Base-by-base conservation (phyloP, 1,140 invertebrate genomes). In the Scylla paramamosain region DNA sequence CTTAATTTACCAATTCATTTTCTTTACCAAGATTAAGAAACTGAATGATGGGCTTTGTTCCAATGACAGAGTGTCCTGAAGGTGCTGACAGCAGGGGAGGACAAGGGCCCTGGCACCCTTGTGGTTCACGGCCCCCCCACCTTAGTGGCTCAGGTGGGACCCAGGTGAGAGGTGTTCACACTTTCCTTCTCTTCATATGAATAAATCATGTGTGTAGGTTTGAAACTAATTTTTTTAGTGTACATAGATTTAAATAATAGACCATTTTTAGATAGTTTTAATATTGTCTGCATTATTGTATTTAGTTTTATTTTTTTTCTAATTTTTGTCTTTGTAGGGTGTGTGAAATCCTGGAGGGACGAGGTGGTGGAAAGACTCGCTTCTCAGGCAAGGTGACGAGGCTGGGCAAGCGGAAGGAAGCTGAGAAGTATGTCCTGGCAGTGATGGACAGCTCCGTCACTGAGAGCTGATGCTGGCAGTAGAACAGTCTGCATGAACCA, bases 71-170 rank as follows among this genome's bases (percentile, higher is more conserved):
- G 96, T 97, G 97, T 52, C 96, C 98, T 83, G 97, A 98, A 93
- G 83, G 97, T 98, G 92, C 95, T 98, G 83, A 98, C 97, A 8
- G 97, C 98, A 14, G 98, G 98, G 31, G 98, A 98, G 96, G 97
- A 98, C 3, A 98, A 98, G 96, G 97, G 97, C 83, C 96, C 97
- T 6, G 98, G 98, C 10, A 46, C 28, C 32, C 45, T 95, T 45
- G 46, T 94, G 45, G 83, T 96, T 59, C 94, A 96, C 86, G 96
- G 96, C 97, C 98, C 96, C 97, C 98, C 94, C 32, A 10, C 12
- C 59, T 48, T 94, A 25, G 84, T 96, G 46, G 25, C 86, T 59
- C n/a, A 91, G 28, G 25, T 98, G 12, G 97, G 97, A 46, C 97
- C 97, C 2, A 97, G 97, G 97, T 98, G 97, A 96, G 96, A 86